These are phyloP conservation scores for Lordiphosa mommai DNA, from an alignment of 1,140 invertebrate genomes.

Conservation along the genomic window DNA sequence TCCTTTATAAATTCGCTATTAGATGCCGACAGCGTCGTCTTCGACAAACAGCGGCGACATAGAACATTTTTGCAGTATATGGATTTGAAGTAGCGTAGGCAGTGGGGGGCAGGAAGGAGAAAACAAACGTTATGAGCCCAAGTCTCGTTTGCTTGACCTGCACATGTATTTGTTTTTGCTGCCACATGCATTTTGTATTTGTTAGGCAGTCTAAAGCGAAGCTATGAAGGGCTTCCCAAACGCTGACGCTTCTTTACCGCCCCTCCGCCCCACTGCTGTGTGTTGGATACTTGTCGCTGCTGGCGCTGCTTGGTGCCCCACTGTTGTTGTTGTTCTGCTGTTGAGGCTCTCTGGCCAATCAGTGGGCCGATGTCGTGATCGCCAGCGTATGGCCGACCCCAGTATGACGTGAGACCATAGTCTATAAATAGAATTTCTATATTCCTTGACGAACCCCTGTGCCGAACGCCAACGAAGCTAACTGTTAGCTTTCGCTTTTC, in stretches of 20 bases:
- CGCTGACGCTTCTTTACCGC: too few species aligned
- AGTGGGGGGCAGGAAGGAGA: too few species aligned
- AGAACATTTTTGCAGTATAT: conserved; percentile 59
- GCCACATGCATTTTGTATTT: too few species aligned
- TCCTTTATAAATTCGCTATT: conserved; percentile 71
- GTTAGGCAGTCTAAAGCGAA: too few species aligned
- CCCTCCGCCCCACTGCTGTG: too few species aligned
- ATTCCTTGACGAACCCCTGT: conserved; percentile 46
- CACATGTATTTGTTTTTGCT: too few species aligned
- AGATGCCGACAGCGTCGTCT: conserved; percentile 50
- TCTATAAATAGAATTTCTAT: conserved; percentile 67
- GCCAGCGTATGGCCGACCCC: conserved; percentile 37
- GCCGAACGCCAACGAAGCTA: conserved; percentile 19
- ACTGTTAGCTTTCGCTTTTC: conserved; percentile 43
- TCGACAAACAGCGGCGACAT: too few species aligned
- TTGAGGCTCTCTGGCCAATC: conserved; percentile 47
- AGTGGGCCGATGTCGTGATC: conserved; percentile 55
- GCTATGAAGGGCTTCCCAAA: too few species aligned
- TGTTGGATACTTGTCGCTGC: conserved; percentile 17
- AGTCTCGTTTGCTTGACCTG: too few species aligned
- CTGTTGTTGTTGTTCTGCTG: too few species aligned
- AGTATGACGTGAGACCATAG: conserved; percentile 55
- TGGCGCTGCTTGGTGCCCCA: not conserved
- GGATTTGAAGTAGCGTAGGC: too few species aligned
- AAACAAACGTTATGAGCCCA: too few species aligned